A percentile compares a stretch with the other conserved stretches of the same genome.
These are phyloP conservation scores for Dunckerocampus dactyliophorus DNA, from an alignment of 2,113 vertebrate genomes.

Conservation along the genomic window DNA sequence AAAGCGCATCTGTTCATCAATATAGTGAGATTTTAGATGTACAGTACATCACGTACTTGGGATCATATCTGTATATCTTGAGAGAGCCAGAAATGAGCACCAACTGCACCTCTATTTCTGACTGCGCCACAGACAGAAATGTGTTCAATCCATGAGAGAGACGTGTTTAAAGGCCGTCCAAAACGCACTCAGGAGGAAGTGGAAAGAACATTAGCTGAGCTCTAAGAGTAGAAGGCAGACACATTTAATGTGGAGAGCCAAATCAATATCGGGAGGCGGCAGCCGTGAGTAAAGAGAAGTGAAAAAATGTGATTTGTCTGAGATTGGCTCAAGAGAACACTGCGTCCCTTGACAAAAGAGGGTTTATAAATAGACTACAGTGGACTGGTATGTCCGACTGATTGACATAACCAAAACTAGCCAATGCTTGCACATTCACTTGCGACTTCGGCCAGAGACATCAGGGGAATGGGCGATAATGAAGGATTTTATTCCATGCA, in stretches of 20 bases:
- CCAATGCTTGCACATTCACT: too few relatives aligned
- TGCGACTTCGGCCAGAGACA: too few relatives aligned
- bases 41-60: too few relatives aligned
- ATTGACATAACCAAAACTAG: too few relatives aligned
- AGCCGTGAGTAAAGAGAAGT: constrained; percentile 23
- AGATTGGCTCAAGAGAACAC: constrained; percentile 13
- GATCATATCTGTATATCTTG: too few relatives aligned
- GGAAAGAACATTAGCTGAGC: not conserved
- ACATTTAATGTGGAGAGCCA: constrained; percentile 31
- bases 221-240: constrained; percentile 19
- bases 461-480: too few relatives aligned
- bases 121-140: not conserved
- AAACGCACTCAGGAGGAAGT: not conserved
- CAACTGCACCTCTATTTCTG: not conserved
- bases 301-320: constrained; percentile 51
- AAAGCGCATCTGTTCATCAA: too few relatives aligned
- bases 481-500: too few relatives aligned
- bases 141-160: not conserved
- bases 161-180: not conserved
- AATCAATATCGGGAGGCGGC: constrained; percentile 45
- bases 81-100: not conserved
- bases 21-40: too few relatives aligned
- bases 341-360: constrained; percentile 12
- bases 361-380: constrained; percentile 1
- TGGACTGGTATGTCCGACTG: too few relatives aligned